Evolutionary conservation across 2,888 invertebrate genomes (phyloP).

Genomic region (Acrocyrtus sp.): DNA sequence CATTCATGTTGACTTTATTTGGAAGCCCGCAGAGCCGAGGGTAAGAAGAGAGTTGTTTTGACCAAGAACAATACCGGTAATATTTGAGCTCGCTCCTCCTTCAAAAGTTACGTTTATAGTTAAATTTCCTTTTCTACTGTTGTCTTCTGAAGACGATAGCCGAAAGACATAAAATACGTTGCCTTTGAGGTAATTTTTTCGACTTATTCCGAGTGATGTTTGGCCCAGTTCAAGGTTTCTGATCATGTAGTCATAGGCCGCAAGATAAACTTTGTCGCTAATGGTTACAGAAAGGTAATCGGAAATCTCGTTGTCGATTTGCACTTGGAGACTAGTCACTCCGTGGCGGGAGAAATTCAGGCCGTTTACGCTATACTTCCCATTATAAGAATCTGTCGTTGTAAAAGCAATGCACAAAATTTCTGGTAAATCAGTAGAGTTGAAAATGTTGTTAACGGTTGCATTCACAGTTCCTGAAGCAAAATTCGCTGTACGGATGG

Average conservation of each 20-base stretch:
- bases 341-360: not conserved
- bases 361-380: not conserved
- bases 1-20: slow-evolving; percentile 4
- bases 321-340: slow-evolving; percentile 4
- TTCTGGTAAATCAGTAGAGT: not conserved
- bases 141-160: not conserved
- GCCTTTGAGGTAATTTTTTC: not conserved
- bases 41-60: not conserved
- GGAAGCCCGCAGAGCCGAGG: not conserved
- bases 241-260: not conserved
- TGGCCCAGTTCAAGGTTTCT: not conserved
- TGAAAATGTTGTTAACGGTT: slow-evolving; percentile 1
- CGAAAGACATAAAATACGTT: not conserved
- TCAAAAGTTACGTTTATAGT: slow-evolving; percentile 4
- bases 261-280: slow-evolving; percentile 9
- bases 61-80: not conserved
- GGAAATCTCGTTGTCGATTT: not conserved
- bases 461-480: not conserved
- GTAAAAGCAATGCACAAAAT: not conserved
- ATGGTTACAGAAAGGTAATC: slow-evolving; percentile 4
- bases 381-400: slow-evolving; percentile 11
- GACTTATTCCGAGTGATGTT: not conserved
- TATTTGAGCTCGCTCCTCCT: not conserved
- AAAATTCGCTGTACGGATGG: not conserved
- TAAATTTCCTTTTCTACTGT: not conserved